These are phyloP conservation scores for Asbolus verrucosus DNA, from an alignment of 1,140 invertebrate genomes.

Conservation along the genomic window DNA sequence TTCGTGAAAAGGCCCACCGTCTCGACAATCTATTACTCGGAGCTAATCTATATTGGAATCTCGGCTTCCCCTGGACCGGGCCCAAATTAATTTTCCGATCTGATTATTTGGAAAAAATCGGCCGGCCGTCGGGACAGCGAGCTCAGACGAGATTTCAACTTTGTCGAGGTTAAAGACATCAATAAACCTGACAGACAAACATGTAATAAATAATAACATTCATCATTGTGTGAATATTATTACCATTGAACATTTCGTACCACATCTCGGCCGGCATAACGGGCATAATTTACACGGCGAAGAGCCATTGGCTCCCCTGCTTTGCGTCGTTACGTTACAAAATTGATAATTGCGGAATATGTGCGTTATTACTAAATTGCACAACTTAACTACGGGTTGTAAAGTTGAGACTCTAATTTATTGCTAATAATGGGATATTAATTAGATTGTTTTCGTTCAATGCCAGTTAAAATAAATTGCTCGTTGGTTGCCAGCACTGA, in stretches of 20 bases:
- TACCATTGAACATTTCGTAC: conserved; percentile 48
- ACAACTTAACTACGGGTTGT: conserved; percentile 14
- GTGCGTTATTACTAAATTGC: conserved; percentile 21
- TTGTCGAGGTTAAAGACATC: conserved; percentile 54
- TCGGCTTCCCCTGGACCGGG: no score
- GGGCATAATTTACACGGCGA: conserved; percentile 24
- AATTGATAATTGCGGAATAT: conserved; percentile 19
- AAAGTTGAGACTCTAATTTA: conserved; percentile 28
- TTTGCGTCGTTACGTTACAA: conserved; percentile 16
- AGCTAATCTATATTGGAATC: conserved; percentile 35
- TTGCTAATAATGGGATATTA: conserved; percentile 30
- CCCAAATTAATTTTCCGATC: no score
- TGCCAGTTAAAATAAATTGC: no score
- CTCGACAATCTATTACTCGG: no score
- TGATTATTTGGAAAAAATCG: conserved; percentile 19
- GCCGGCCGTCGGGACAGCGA: not conserved
- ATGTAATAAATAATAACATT: conserved; percentile 55
- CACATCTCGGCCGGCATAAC: conserved; percentile 36
- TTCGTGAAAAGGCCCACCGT: no score
- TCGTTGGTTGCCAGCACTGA: no score
- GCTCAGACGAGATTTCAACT: conserved; percentile 40
- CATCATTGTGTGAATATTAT: conserved; percentile 53
- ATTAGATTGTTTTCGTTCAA: conserved; percentile 37
- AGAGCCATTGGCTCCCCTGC: conserved; percentile 13
- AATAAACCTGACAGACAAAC: conserved; percentile 52